Conservation (phyloP, 2,888 invertebrate genomes). For the Thecophora atra region DNA sequence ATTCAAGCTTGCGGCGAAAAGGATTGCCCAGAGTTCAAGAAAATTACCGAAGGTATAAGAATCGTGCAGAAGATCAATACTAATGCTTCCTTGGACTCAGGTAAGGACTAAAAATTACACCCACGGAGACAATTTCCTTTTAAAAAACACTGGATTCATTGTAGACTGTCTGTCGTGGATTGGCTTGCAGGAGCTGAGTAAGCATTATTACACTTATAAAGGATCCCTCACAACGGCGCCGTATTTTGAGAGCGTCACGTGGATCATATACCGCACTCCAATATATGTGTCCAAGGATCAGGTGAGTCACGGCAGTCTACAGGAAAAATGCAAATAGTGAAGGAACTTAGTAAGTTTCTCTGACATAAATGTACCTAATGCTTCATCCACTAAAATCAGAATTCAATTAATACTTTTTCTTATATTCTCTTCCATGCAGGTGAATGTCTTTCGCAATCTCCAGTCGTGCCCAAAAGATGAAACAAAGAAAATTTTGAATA, state of each 20-base stretch:
- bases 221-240: conserved; percentile 79
- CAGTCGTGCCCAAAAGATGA: conserved; percentile 65
- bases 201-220: conserved; percentile 77
- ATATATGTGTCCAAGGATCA: conserved; percentile 75
- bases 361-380: too few species aligned
- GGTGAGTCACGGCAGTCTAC: too few species aligned
- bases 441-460: conserved; percentile 63
- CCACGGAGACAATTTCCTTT: not conserved
- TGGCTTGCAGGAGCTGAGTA: conserved; percentile 73
- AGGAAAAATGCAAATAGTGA: too few species aligned
- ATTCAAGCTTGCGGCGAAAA: conserved; percentile 71
- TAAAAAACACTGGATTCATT: not conserved
- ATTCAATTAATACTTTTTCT: not conserved
- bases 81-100: conserved; percentile 64
- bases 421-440: conserved; percentile 49
- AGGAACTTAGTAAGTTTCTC: too few species aligned
- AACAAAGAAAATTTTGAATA: conserved; percentile 65
- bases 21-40: conserved; percentile 70
- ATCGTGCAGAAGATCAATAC: conserved; percentile 64
- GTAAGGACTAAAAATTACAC: conserved; percentile 48
- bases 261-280: conserved; percentile 78
- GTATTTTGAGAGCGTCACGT: conserved; percentile 77
- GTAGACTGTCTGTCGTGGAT: conserved; percentile 77
- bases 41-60: conserved; percentile 69
- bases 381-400: too few species aligned